phyloP scores from a whole-genome alignment of 2,113 vertebrate species.

The Actinemys pallida region DNA sequence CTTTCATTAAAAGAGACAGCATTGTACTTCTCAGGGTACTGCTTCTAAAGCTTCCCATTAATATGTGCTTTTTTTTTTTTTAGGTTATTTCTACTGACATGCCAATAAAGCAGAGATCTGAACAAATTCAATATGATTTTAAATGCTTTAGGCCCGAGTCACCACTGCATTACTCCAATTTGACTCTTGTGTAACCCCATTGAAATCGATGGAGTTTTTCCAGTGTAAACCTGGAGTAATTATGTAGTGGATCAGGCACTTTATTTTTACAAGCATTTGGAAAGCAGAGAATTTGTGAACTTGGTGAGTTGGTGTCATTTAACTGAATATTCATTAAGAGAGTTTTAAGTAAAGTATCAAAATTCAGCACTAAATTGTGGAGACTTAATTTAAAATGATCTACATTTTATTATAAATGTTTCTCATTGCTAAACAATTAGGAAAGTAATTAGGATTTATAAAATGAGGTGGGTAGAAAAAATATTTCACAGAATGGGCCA shows the following conservation, averaged over 20 bases:
- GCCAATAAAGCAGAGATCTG: background rate
- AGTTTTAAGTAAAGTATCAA: background rate
- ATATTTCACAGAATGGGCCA: background rate
- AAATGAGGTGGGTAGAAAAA: background rate
- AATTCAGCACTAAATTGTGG: background rate
- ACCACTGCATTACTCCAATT: background rate
- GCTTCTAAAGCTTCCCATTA: background rate
- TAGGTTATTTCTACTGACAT: background rate
- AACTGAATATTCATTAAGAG: constrained; percentile 19
- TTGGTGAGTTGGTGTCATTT: background rate
- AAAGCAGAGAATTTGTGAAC: background rate
- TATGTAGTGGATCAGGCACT: background rate
- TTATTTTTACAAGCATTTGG: background rate
- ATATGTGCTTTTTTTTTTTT: background rate
- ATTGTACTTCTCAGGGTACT: background rate
- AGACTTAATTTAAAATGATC: background rate
- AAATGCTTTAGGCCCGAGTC: background rate
- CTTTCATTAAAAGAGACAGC: background rate
- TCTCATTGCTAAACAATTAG: background rate
- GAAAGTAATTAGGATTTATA: background rate
- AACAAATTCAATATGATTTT: background rate
- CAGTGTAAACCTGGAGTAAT: background rate
- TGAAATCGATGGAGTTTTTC: background rate
- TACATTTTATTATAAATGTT: background rate
- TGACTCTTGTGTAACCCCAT: background rate